Evolutionary conservation across 1,140 invertebrate genomes (phyloP), one percentile per base, ranked within the genome.

Genomic region (Limonius californicus): DNA sequence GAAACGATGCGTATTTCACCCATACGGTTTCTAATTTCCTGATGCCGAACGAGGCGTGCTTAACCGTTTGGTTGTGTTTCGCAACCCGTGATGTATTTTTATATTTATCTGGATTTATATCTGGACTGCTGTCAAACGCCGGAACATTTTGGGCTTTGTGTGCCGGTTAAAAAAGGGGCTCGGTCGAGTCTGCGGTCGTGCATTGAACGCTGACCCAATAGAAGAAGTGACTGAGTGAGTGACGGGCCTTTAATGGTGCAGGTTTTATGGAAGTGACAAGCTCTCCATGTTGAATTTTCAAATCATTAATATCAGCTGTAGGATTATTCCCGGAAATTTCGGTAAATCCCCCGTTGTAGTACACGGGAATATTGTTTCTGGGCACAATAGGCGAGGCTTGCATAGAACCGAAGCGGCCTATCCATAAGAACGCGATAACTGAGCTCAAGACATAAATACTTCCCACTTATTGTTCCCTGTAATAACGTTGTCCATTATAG

Each of bases 401-500:
- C 42, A 18, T 18, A 45, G 42, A 45, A 50, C 8, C 16, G 9
- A 3, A 18, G 45, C 16, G 35, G 57, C 39, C 53, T 59, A 50
- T 55, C 57, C 62, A 60, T 60, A 59, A 64, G 54, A 55, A 55
- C 20, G 15, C 20, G 54, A 55, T 55, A 55, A 55, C 27, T 12
- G 18, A 55, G 27, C 54, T 9, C 19, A 8, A 23, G 54, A 55
- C 54, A 55, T 55, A 55, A 55, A 55, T 55, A 55, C 27, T 55
- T 55, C 54, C 54, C 14, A 55, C 30, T 62, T 59, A 62, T 62
- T 62, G 64, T 66, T 47, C 60, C 27, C 27, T 30, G 32, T 57
- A 62, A 62, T 66, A 59, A 59, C 60, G 60, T 54, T 66, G 56
- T 66, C 60, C 60, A 62, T 66, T 62, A 62, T 43, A 15, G 50